Conservation (phyloP, 1,140 invertebrate genomes). For the Plutomurus gul region DNA sequence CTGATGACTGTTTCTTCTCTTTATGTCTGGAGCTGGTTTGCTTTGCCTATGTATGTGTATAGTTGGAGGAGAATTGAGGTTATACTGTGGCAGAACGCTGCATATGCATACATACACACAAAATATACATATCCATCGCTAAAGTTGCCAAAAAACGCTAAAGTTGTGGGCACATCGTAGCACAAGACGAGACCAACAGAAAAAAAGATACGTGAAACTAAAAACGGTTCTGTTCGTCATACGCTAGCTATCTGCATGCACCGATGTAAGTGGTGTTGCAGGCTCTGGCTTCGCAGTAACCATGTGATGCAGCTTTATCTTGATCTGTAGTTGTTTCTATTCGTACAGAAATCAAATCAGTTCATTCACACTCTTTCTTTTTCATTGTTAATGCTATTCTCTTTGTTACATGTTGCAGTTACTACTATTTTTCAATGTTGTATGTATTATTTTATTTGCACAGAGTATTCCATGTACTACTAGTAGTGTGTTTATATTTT, state of each 20-base stretch:
- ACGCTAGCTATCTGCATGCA: not conserved
- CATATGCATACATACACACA: not conserved
- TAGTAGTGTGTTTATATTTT: no score
- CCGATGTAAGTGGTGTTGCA: not conserved
- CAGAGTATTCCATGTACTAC: no score
- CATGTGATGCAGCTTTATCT: no score
- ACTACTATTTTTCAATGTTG: no score
- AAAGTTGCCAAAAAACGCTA: slow-evolving; percentile 15
- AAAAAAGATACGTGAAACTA: not conserved
- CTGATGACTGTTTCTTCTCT: slow-evolving; percentile 13
- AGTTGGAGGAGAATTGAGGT: not conserved
- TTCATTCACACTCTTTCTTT: slow-evolving; percentile 24
- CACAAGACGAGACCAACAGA: not conserved
- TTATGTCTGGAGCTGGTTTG: not conserved
- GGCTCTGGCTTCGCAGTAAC: not conserved
- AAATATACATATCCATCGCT: slow-evolving; percentile 14
- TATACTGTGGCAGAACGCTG: not conserved
- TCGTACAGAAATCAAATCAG: not conserved
- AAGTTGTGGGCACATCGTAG: not conserved
- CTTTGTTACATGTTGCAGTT: not conserved
- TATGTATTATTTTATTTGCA: no score
- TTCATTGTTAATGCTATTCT: not conserved
- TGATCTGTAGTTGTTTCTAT: not conserved
- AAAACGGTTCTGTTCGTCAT: not conserved
- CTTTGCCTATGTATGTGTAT: not conserved